Conservation (phyloP, 2,888 invertebrate genomes). For the Machimus atricapillus region DNA sequence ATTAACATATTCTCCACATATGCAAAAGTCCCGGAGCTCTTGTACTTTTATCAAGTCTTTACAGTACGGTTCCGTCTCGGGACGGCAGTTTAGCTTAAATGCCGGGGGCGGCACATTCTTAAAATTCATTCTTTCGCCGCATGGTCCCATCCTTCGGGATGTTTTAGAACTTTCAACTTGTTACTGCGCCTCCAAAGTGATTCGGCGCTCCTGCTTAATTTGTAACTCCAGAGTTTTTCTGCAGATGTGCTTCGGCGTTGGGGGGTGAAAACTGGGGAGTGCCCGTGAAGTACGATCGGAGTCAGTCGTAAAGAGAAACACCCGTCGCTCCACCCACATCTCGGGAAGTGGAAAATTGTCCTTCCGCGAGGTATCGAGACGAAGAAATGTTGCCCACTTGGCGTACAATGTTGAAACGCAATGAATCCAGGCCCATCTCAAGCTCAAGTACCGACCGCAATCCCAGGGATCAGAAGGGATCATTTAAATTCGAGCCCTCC, state of each 20-base stretch:
- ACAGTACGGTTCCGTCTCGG: neutral
- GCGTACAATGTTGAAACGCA: neutral
- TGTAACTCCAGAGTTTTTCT: neutral
- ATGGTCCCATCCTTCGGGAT: neutral
- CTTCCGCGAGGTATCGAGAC: neutral
- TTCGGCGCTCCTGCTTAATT: neutral
- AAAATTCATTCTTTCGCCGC: neutral
- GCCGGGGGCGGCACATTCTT: neutral
- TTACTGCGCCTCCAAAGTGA: neutral
- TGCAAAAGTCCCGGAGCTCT: neutral
- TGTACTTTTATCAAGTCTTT: neutral
- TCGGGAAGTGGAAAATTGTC: neutral
- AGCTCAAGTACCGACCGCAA: neutral
- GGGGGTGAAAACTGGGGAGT: no score
- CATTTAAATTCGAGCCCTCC: neutral
- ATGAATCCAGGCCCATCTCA: neutral
- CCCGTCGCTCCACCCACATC: neutral
- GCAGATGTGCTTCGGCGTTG: neutral
- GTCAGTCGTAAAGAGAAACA: neutral
- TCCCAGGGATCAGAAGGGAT: neutral
- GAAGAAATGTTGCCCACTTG: neutral
- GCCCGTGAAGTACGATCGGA: neutral
- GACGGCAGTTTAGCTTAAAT: neutral
- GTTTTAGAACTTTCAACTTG: neutral
- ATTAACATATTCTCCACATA: conserved; percentile 6